These are phyloP conservation scores for Pseudochirops cupreus DNA, from an alignment of 2,797 vertebrate genomes.

Conservation along the genomic window DNA sequence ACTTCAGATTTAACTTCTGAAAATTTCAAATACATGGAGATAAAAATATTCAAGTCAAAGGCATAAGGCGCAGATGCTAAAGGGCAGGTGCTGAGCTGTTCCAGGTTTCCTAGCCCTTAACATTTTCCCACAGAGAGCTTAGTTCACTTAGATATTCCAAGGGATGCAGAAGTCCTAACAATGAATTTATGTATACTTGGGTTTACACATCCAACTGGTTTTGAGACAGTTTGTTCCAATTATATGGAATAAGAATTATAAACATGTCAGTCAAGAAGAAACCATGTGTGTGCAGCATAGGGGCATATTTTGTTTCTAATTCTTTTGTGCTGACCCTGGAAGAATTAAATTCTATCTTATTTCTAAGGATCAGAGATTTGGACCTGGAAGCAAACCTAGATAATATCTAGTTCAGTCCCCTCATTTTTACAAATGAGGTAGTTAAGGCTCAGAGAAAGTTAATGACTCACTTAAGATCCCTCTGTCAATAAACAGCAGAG, in stretches of 20 bases:
- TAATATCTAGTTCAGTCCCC: background rate
- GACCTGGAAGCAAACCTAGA: background rate
- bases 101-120: background rate
- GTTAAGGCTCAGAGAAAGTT: background rate
- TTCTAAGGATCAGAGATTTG: background rate
- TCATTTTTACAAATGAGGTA: background rate
- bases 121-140: background rate
- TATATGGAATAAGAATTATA: background rate
- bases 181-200: background rate
- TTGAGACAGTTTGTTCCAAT: background rate
- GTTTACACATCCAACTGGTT: background rate
- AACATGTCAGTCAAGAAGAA: background rate
- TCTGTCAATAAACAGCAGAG: background rate
- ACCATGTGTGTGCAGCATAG: background rate
- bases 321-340: background rate
- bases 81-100: rapidly evolving
- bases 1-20: conserved; percentile 70
- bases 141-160: background rate
- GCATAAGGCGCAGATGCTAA: too few relatives aligned
- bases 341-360: background rate
- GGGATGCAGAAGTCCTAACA: background rate
- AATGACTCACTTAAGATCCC: background rate
- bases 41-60: background rate
- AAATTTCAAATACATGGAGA: conserved; percentile 3
- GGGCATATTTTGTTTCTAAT: rapidly evolving